A percentile compares a stretch with the other conserved stretches of the same genome.
phyloP scores from a whole-genome alignment of 2,888 invertebrate genomes.

The Stegophylla sp. region DNA sequence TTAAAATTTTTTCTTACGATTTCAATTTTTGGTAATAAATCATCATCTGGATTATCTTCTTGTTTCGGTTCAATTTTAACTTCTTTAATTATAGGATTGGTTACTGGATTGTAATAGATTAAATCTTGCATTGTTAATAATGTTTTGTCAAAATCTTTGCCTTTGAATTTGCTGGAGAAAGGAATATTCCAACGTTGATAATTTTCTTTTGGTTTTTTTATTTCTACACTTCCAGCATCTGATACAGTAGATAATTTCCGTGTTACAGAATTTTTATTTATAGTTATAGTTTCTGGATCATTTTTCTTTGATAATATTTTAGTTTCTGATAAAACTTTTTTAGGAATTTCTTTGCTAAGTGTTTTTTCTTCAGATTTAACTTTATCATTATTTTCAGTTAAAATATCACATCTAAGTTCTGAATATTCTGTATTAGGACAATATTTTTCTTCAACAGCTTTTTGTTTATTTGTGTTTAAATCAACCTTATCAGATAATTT shows the following conservation, averaged over 20 bases:
- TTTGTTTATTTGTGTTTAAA: constrained; percentile 20
- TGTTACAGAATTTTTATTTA: constrained; percentile 11
- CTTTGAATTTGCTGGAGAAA: constrained; percentile 66
- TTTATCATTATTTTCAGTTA: constrained; percentile 49
- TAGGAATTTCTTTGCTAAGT: background rate
- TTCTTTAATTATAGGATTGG: constrained; percentile 72
- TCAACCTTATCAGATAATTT: constrained; percentile 50
- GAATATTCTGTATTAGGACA: background rate
- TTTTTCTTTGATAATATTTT: background rate
- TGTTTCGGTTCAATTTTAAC: constrained; percentile 33
- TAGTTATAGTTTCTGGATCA: background rate
- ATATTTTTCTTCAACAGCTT: constrained; percentile 20
- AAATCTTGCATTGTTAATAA: constrained; percentile 89
- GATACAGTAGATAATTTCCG: constrained; percentile 27
- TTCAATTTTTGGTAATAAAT: constrained; percentile 34
- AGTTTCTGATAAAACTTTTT: background rate
- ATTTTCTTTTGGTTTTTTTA: constrained; percentile 55
- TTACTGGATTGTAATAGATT: constrained; percentile 86
- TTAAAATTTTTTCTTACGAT: constrained; percentile 17
- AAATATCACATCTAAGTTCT: constrained; percentile 22
- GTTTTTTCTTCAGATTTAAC: constrained; percentile 11
- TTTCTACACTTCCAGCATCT: constrained; percentile 18
- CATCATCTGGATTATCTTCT: constrained; percentile 49
- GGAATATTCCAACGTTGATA: constrained; percentile 58
- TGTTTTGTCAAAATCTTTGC: constrained; percentile 70